Conservation (phyloP, 2,888 invertebrate genomes). For the Lottia scabra region DNA sequence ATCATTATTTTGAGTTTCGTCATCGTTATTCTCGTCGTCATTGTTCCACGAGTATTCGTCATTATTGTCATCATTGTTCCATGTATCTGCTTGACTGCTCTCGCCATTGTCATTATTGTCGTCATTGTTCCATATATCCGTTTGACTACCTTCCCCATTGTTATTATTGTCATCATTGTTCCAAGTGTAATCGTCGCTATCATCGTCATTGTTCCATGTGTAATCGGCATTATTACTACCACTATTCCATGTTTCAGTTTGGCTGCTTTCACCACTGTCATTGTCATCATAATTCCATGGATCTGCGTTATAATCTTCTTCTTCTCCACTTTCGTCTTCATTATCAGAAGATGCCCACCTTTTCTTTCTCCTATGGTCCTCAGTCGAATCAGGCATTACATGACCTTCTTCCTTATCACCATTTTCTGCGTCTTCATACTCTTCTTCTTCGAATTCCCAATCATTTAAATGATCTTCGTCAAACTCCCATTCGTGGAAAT, state of each 20-base stretch:
- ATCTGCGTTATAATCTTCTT: not conserved
- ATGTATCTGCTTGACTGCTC: too few relatives aligned
- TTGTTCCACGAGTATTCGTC: too few relatives aligned
- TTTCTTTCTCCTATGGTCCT: not conserved
- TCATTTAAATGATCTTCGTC: not conserved
- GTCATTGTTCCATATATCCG: too few relatives aligned
- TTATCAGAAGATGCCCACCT: not conserved
- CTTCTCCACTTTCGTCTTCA: not conserved
- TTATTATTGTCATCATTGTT: too few relatives aligned
- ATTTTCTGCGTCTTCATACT: not conserved
- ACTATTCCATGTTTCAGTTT: slow-evolving; percentile 1
- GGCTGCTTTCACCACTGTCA: not conserved
- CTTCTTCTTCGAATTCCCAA: slow-evolving; percentile 2
- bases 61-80: too few relatives aligned
- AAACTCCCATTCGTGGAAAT: not conserved
- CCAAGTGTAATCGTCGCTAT: too few relatives aligned
- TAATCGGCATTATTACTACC: not conserved
- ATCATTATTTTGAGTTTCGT: too few relatives aligned
- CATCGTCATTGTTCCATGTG: too few relatives aligned
- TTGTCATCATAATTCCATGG: not conserved
- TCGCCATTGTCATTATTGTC: too few relatives aligned
- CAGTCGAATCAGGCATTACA: not conserved
- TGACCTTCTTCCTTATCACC: not conserved
- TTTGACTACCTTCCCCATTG: too few relatives aligned
- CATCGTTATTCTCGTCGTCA: too few relatives aligned